A percentile compares a stretch with the other conserved stretches of the same genome.
Evolutionary conservation across 2,797 vertebrate species (phyloP).

Genomic region (Lithobates pipiens): DNA sequence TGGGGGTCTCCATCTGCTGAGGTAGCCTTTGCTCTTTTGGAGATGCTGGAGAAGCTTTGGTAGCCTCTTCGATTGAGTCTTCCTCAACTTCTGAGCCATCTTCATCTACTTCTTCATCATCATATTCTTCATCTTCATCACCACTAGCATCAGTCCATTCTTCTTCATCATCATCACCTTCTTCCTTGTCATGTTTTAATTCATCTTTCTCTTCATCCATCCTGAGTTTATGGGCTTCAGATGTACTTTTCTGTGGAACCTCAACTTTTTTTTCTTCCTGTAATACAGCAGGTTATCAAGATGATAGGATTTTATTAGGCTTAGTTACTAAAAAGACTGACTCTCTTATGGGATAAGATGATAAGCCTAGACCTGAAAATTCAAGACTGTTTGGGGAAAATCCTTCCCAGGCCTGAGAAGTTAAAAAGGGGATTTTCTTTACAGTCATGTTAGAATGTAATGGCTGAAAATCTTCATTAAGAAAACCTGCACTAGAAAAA

Average conservation of each 20-base stretch:
- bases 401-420: too few species aligned
- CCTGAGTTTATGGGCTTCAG: background rate
- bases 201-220: background rate
- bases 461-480: too few species aligned
- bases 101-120: background rate
- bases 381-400: too few species aligned
- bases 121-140: background rate
- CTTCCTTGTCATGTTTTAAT: slow-evolving; percentile 65
- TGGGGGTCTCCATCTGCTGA: slow-evolving; percentile 3
- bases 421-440: too few species aligned
- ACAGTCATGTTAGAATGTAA: too few species aligned
- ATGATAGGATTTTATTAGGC: too few species aligned
- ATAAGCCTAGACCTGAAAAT: too few species aligned
- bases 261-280: slow-evolving; percentile 27
- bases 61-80: background rate
- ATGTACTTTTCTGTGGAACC: background rate
- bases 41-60: background rate
- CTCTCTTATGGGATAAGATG: too few species aligned
- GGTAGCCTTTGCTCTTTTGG: slow-evolving; percentile 25
- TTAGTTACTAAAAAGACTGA: too few species aligned
- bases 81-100: slow-evolving; percentile 33
- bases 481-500: too few species aligned
- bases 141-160: slow-evolving; percentile 10
- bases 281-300: background rate
- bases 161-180: slow-evolving; percentile 63